Conservation (phyloP, 2,888 invertebrate genomes). For the Odontocerum albicorne region DNA sequence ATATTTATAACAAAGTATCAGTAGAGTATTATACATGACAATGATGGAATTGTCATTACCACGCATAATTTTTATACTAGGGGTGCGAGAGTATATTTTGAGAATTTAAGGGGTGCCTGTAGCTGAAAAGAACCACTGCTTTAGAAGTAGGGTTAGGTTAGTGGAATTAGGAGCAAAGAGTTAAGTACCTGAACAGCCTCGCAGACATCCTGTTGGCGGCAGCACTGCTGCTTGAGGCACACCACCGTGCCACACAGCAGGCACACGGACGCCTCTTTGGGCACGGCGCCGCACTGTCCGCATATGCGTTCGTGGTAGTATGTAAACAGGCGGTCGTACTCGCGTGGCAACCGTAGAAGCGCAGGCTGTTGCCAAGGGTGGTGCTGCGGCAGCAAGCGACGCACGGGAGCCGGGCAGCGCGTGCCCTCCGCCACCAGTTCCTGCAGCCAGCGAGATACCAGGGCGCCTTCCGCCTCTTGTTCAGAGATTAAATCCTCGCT, state of each 20-base stretch:
- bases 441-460: conserved; percentile 48
- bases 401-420: conserved; percentile 61
- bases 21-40: too few relatives aligned
- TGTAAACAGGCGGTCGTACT: conserved; percentile 90
- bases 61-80: too few relatives aligned
- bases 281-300: conserved; percentile 84
- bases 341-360: conserved; percentile 81
- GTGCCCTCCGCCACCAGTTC: conserved; percentile 44
- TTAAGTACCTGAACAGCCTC: conserved; percentile 77
- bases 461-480: conserved; percentile 44
- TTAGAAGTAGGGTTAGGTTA: too few relatives aligned
- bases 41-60: too few relatives aligned
- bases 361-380: conserved; percentile 80
- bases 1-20: too few relatives aligned
- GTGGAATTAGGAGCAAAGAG: neutral
- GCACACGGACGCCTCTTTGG: conserved; percentile 90
- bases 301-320: conserved; percentile 92
- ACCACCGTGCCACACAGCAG: conserved; percentile 91
- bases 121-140: too few relatives aligned
- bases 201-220: conserved; percentile 78
- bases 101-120: too few relatives aligned
- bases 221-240: conserved; percentile 87
- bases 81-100: too few relatives aligned
- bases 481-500: too few relatives aligned
- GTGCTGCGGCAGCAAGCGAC: conserved; percentile 73